phyloP scores from a whole-genome alignment of 2,113 vertebrate genomes.

The Halichoeres trimaculatus region DNA sequence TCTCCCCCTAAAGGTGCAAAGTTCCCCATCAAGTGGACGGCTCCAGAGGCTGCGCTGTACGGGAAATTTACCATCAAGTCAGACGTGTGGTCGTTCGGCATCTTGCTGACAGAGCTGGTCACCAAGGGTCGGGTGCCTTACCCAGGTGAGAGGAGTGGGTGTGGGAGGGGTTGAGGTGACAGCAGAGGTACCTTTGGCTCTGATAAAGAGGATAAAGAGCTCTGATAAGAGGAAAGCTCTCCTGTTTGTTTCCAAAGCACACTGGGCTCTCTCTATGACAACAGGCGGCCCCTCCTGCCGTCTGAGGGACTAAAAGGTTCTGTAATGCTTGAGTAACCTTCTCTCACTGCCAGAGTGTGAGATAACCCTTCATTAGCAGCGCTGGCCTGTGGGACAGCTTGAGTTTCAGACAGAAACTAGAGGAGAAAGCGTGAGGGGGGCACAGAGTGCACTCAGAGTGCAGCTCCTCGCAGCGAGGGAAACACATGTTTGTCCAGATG shows the following conservation, averaged over 20 bases:
- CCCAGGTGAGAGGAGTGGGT: slow-evolving; percentile 95
- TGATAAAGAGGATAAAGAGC: slow-evolving; percentile 1
- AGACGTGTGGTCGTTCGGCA: slow-evolving; percentile 97
- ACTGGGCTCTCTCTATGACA: slow-evolving; percentile 13
- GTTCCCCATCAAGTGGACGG: slow-evolving; percentile 99
- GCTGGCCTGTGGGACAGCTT: slow-evolving; percentile 19
- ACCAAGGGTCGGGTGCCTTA: slow-evolving; percentile 98
- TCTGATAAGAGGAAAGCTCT: slow-evolving; percentile 10
- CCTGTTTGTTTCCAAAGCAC: slow-evolving; percentile 23
- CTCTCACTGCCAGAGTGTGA: slow-evolving; percentile 35
- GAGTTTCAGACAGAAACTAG: slow-evolving; percentile 26
- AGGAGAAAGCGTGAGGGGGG: not conserved
- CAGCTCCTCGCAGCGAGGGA: slow-evolving; percentile 8
- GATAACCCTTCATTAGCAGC: slow-evolving; percentile 33
- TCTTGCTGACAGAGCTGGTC: slow-evolving; percentile 96
- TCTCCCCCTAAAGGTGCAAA: slow-evolving; percentile 88
- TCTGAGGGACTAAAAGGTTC: slow-evolving; percentile 31
- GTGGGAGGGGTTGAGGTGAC: not conserved
- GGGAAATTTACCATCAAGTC: slow-evolving; percentile 99
- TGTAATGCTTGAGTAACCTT: slow-evolving; percentile 39
- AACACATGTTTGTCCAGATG: slow-evolving; percentile 59
- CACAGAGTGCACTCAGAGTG: not conserved
- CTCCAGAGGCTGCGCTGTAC: slow-evolving; percentile 94
- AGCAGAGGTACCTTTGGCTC: slow-evolving; percentile 1
- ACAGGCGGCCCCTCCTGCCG: slow-evolving; percentile 25